These are phyloP conservation scores for Oenanthe melanoleuca DNA, from an alignment of 2,113 vertebrate species.

Conservation along the genomic window DNA sequence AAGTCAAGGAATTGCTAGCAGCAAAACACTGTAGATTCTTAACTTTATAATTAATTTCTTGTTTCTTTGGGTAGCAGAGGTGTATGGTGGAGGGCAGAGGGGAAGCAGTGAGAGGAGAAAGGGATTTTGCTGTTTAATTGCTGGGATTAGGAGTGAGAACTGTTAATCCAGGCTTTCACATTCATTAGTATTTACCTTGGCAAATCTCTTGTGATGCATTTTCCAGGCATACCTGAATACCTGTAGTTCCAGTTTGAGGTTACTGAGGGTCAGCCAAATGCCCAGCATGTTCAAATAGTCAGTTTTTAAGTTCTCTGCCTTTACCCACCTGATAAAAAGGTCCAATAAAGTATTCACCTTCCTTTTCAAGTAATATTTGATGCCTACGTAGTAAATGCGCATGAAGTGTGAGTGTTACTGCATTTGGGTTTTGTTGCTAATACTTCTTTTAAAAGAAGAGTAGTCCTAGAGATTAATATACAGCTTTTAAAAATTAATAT, in stretches of 20 bases:
- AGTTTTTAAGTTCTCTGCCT: neutral
- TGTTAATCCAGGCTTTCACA: neutral
- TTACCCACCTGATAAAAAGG: neutral
- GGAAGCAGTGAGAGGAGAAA: neutral
- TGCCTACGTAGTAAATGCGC: neutral
- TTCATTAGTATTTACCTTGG: neutral
- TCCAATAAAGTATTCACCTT: neutral
- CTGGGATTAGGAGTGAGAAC: neutral
- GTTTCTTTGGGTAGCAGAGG: neutral
- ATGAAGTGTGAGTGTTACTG: neutral
- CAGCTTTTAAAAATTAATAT: neutral
- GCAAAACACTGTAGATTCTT: neutral
- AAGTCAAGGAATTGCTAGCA: neutral
- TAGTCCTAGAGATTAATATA: neutral
- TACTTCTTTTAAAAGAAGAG: neutral
- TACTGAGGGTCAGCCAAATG: neutral
- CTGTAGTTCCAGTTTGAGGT: neutral
- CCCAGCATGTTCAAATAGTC: neutral
- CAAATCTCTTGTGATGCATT: neutral
- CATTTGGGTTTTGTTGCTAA: neutral
- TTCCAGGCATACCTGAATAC: neutral
- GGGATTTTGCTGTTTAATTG: neutral
- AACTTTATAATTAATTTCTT: neutral
- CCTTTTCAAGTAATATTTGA: neutral
- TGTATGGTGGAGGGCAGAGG: neutral